Conservation (phyloP, 2,888 invertebrate species). For the Diplazon laetatorius region DNA sequence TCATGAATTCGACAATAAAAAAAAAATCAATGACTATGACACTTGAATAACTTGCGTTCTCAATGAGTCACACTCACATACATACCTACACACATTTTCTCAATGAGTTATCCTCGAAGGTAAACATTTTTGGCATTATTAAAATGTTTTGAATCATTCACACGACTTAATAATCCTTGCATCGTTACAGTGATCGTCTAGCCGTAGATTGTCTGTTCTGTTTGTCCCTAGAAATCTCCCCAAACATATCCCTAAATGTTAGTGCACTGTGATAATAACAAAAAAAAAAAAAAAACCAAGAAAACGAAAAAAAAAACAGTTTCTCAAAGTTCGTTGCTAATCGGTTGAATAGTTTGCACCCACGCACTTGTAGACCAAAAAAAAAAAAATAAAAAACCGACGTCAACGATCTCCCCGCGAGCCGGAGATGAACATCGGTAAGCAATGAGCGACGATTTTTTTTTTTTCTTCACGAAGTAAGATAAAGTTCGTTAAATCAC, state of each 20-base stretch:
- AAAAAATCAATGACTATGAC: background rate
- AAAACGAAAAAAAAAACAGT: background rate
- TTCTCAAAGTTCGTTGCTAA: background rate
- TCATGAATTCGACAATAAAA: too few relatives aligned
- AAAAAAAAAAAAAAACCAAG: background rate
- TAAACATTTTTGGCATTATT: too few relatives aligned
- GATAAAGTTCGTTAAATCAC: conserved; percentile 1
- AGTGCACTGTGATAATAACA: conserved; percentile 22
- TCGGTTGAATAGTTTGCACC: conserved; percentile 19
- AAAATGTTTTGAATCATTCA: background rate
- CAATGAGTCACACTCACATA: background rate
- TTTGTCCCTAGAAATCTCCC: conserved; percentile 1
- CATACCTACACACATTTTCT: background rate
- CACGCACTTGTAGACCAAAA: conserved; percentile 6
- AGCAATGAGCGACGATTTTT: conserved; percentile 24
- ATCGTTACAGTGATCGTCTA: background rate
- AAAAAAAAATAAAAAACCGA: background rate
- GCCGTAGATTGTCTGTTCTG: background rate
- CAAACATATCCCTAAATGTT: conserved; percentile 24
- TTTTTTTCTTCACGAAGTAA: too few relatives aligned
- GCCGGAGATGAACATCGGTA: conserved; percentile 28
- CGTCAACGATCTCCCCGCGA: conserved; percentile 2
- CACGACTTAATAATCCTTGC: background rate
- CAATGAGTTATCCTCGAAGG: too few relatives aligned
- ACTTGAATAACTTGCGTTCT: background rate